Conservation (phyloP, 2,797 vertebrate genomes). For the Cryptoblepharus egeriae region DNA sequence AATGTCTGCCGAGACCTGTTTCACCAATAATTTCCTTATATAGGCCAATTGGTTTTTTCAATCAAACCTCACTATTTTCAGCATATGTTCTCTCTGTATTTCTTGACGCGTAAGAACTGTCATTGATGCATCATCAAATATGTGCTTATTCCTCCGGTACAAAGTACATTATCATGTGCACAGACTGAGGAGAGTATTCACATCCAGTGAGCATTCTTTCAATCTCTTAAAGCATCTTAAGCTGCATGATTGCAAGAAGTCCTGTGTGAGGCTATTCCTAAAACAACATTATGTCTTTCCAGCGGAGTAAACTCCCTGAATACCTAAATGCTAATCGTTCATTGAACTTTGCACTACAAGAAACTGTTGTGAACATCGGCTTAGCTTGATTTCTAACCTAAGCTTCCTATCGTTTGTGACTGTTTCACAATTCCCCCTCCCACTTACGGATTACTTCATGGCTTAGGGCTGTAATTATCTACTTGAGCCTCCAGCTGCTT, state of each 20-base stretch:
- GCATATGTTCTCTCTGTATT: not conserved
- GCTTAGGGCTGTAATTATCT: constrained; percentile 23
- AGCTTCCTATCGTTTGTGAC: not conserved
- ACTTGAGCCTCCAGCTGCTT: constrained; percentile 27
- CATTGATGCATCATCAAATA: not conserved
- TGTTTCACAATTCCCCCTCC: not conserved
- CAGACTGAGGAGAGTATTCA: not conserved
- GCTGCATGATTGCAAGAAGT: not conserved
- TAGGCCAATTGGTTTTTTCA: not conserved
- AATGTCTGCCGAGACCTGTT: constrained; percentile 14
- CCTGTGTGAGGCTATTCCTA: not conserved
- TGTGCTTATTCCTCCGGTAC: not conserved
- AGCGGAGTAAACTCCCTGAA: not conserved
- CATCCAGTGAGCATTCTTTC: not conserved
- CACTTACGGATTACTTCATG: constrained; percentile 18
- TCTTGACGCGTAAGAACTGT: not conserved
- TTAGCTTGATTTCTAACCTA: constrained; percentile 7
- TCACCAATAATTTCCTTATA: not conserved
- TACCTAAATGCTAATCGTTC: not conserved
- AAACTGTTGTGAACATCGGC: not conserved
- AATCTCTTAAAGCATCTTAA: not conserved
- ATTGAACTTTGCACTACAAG: not conserved
- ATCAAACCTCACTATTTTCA: not conserved
- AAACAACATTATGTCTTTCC: not conserved
- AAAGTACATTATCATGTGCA: too few relatives aligned